Percentiles rank a stretch among this genome's conserved stretches.
Conservation (phyloP, 2,113 vertebrate species). For the Dromaius novaehollandiae region DNA sequence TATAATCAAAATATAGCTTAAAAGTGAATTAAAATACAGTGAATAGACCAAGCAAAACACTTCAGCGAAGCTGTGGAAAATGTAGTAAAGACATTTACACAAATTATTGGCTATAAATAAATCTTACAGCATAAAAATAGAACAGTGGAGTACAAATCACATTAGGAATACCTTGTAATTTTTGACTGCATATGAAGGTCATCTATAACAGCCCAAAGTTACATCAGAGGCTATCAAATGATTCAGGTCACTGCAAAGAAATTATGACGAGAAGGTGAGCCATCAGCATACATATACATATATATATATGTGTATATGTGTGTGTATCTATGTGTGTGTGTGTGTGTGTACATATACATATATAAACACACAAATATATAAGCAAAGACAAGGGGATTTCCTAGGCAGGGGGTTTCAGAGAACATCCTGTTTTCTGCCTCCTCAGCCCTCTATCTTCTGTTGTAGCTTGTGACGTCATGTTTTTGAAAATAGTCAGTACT, state of each 20-base stretch:
- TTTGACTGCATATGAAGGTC: not conserved
- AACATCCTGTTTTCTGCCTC: not conserved
- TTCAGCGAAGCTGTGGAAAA: not conserved
- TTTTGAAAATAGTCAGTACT: not conserved
- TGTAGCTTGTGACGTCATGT: not conserved
- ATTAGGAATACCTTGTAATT: not conserved
- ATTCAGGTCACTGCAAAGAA: not conserved
- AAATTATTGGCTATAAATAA: not conserved
- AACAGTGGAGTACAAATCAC: not conserved
- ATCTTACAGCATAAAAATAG: not conserved
- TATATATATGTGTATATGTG: not conserved
- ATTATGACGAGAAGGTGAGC: not conserved
- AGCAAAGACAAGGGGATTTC: not conserved
- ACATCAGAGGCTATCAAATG: not conserved
- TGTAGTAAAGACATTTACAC: not conserved
- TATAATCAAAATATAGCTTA: not conserved
- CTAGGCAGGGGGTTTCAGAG: not conserved
- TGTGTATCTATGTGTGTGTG: not conserved
- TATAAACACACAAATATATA: not conserved
- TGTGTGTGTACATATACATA: no score
- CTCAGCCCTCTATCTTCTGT: not conserved
- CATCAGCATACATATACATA: not conserved
- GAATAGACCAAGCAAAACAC: not conserved
- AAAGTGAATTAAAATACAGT: not conserved
- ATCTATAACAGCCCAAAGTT: not conserved